These are phyloP conservation scores for Trididemnum nubilum DNA, from an alignment of 23 tunicate genomes.

Conservation along the genomic window DNA sequence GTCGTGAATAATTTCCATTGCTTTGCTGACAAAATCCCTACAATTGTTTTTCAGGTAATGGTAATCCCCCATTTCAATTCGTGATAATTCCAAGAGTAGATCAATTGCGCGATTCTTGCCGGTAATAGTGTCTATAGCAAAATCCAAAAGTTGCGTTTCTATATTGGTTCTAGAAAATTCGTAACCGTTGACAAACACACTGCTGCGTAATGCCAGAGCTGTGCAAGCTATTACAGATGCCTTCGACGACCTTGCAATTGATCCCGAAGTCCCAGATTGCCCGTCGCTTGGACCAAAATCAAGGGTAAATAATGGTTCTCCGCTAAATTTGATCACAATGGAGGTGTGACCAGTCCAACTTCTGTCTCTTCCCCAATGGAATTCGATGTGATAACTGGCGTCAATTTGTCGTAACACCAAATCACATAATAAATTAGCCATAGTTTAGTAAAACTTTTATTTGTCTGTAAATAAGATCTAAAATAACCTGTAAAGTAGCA, in stretches of 20 bases:
- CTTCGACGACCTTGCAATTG: neutral
- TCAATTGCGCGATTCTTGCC: neutral
- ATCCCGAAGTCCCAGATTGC: neutral
- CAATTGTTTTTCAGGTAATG: neutral
- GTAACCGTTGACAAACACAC: neutral
- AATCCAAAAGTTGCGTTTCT: neutral
- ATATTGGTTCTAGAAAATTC: neutral
- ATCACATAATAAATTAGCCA: too few species aligned
- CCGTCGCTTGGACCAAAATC: neutral
- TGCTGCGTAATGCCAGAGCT: neutral
- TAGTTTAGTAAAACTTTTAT: too few species aligned
- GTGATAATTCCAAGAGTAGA: neutral
- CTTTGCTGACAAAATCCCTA: neutral
- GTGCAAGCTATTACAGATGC: neutral
- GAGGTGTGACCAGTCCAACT: neutral
- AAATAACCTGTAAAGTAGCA: too few species aligned
- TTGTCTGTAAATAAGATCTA: too few species aligned
- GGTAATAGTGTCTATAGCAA: neutral
- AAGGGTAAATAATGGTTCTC: constrained; percentile 1
- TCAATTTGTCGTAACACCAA: neutral
- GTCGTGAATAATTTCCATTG: neutral
- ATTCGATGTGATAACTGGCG: neutral
- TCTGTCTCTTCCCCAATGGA: neutral
- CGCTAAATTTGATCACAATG: neutral
- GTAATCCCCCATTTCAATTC: constrained; percentile 2